These are phyloP conservation scores for Thecophora atra DNA, from an alignment of 2,888 invertebrate genomes.

Conservation along the genomic window DNA sequence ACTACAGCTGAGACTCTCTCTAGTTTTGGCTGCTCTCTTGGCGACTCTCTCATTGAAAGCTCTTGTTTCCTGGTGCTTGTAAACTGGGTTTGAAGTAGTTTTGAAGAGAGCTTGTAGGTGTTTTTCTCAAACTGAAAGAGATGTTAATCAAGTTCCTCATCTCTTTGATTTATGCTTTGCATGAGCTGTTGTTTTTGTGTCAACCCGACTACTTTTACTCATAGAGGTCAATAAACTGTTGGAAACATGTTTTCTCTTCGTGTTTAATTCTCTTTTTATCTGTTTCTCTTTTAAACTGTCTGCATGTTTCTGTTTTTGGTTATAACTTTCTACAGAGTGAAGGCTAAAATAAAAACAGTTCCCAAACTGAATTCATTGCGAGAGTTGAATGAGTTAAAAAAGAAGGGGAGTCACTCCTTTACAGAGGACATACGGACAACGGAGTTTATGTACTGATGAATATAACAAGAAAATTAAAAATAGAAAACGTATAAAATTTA, in stretches of 20 bases:
- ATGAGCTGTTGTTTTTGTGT: neutral
- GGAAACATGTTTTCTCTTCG: conserved; percentile 11
- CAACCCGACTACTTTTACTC: conserved; percentile 32
- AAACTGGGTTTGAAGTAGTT: too few species aligned
- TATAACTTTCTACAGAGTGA: neutral
- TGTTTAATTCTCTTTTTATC: neutral
- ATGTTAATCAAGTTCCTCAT: neutral
- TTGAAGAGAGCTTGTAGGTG: too few species aligned
- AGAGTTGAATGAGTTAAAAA: too few species aligned
- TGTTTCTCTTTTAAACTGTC: neutral
- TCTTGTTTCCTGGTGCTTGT: too few species aligned
- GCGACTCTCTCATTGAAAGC: neutral
- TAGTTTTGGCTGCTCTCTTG: conserved; percentile 4
- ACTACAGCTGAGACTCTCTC: too few species aligned
- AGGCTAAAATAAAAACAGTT: neutral
- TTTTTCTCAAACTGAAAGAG: too few species aligned
- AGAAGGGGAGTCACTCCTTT: too few species aligned
- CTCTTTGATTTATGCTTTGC: neutral
- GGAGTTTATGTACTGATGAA: too few species aligned
- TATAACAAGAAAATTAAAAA: too few species aligned
- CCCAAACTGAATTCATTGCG: too few species aligned
- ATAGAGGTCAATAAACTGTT: conserved; percentile 44
- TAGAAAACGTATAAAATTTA: too few species aligned
- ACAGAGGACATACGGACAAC: neutral
- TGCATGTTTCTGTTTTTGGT: neutral